A percentile compares a stretch with the other conserved stretches of the same genome.
These are phyloP conservation scores for Leucopsar rothschildi DNA, from an alignment of 2,113 vertebrate genomes.

Conservation along the genomic window DNA sequence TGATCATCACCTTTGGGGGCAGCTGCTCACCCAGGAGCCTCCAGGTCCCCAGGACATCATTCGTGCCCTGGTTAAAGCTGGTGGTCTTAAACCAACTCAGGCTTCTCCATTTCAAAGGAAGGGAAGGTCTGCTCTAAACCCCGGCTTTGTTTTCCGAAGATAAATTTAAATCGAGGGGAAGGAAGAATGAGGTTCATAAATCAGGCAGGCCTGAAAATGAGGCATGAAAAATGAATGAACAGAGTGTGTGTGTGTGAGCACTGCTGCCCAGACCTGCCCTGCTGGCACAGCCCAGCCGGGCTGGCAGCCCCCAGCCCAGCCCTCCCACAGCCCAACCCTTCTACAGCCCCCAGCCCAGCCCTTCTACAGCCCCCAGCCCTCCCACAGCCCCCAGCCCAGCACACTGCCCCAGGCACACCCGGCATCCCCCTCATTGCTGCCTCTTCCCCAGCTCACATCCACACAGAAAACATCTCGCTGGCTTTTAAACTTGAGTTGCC, in stretches of 20 bases:
- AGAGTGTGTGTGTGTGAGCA: fast-evolving
- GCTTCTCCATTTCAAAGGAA: neutral
- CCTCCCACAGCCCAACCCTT: neutral
- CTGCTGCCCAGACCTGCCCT: neutral
- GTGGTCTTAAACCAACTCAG: neutral
- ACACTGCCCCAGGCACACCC: neutral
- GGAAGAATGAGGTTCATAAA: conserved; percentile 46
- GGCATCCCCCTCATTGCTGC: fast-evolving
- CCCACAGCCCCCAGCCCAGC: neutral
- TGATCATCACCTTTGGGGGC: neutral
- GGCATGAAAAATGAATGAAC: conserved; percentile 44
- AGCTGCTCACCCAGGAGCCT: neutral
- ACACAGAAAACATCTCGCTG: neutral
- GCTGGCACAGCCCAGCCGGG: neutral
- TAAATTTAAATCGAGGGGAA: conserved; percentile 52
- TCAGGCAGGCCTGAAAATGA: conserved; percentile 41
- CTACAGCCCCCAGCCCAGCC: neutral
- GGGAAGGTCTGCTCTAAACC: neutral
- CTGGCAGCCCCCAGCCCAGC: neutral
- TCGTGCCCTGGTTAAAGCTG: neutral
- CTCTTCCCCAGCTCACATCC: neutral
- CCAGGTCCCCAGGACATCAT: fast-evolving
- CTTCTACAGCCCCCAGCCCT: too few relatives aligned
- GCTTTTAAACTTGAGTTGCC: neutral
- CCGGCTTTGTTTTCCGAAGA: neutral